These are phyloP conservation scores for Austrofundulus limnaeus DNA, from an alignment of 2,113 vertebrate species.

Conservation along the genomic window DNA sequence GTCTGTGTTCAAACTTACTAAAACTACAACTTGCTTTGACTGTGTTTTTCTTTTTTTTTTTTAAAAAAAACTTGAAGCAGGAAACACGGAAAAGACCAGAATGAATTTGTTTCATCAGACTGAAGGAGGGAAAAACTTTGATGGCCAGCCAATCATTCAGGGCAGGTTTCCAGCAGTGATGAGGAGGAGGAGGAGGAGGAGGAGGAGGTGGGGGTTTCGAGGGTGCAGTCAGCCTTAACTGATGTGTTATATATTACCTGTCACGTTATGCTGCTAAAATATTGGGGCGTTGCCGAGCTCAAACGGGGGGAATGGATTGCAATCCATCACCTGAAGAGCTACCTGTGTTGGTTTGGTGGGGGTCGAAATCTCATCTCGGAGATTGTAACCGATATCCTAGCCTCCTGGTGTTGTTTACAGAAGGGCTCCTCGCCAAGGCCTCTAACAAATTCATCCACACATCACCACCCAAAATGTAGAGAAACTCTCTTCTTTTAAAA, in stretches of 20 bases:
- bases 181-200: too few relatives aligned
- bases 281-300: conserved; percentile 79
- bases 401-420: conserved; percentile 62
- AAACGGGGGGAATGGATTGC: conserved; percentile 76
- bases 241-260: conserved; percentile 82
- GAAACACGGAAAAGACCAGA: conserved; percentile 11
- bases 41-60: too few relatives aligned
- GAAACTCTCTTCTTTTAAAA: conserved; percentile 2
- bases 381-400: conserved; percentile 74
- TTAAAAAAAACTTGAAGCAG: conserved; percentile 7
- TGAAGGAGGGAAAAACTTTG: conserved; percentile 19
- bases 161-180: conserved; percentile 36
- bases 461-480: conserved; percentile 42
- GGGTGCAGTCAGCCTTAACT: conserved; percentile 74
- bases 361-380: conserved; percentile 76
- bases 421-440: conserved; percentile 70
- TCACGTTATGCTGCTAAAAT: conserved; percentile 79
- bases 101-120: conserved; percentile 43
- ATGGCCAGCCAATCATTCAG: conserved; percentile 46
- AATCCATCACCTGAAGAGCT: conserved; percentile 77
- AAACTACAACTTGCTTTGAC: conserved; percentile 36
- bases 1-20: conserved; percentile 13
- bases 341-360: conserved; percentile 38
- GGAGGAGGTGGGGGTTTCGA: conserved; percentile 31
- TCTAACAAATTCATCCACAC: conserved; percentile 62